These are phyloP conservation scores for Oxyura jamaicensis DNA, from an alignment of 2,113 vertebrate species.

Conservation along the genomic window DNA sequence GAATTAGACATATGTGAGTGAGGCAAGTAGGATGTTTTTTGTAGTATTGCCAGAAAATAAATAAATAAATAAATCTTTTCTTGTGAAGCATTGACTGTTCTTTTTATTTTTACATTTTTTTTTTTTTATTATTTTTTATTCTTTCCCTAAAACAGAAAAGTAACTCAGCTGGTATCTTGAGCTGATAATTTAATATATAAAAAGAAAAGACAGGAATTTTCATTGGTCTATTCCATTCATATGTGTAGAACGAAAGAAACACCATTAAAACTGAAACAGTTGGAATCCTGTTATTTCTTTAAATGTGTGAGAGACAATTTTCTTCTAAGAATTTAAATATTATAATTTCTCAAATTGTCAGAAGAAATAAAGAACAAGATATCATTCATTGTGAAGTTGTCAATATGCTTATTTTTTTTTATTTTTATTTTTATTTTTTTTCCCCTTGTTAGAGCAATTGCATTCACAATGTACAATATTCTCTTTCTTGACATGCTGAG, in stretches of 20 bases:
- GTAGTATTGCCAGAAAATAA: neutral
- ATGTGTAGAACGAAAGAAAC: neutral
- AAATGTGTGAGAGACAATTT: neutral
- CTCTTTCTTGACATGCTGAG: neutral
- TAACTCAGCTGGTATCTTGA: neutral
- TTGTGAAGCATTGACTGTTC: neutral
- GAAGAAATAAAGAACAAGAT: neutral
- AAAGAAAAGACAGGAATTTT: neutral
- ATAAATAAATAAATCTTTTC: too few relatives aligned
- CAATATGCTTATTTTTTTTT: neutral
- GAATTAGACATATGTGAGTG: neutral
- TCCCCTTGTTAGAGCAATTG: neutral
- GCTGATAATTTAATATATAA: neutral
- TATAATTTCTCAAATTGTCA: constrained; percentile 24
- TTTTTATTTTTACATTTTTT: neutral
- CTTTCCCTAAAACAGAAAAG: accelerated
- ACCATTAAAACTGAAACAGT: neutral
- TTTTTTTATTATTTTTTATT: accelerated
- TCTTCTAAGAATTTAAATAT: neutral
- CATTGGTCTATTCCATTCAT: neutral
- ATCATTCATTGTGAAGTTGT: neutral
- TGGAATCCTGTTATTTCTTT: neutral
- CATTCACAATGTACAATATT: neutral
- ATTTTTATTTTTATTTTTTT: constrained; percentile 9
- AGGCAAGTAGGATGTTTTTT: neutral